Percentiles rank a stretch among this genome's conserved stretches.
Evolutionary conservation across 2,113 vertebrate species (phyloP).

Genomic region (Neogobius melanostomus): DNA sequence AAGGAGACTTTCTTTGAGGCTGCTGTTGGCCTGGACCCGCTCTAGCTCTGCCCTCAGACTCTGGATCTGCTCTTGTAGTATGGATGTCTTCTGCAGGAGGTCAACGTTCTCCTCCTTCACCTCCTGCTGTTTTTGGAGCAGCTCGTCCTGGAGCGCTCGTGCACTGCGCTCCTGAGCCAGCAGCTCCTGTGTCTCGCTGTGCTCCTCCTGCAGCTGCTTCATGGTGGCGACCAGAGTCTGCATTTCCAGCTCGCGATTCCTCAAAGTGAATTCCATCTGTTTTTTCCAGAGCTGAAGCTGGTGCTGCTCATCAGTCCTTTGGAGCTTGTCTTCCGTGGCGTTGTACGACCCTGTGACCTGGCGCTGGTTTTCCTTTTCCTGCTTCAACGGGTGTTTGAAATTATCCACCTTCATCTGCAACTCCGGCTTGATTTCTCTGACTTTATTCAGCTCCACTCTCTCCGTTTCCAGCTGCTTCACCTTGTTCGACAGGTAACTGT

Average conservation of each 20-base stretch:
- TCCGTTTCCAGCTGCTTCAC: conserved; percentile 79
- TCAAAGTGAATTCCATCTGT: conserved; percentile 81
- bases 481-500: conserved; percentile 75
- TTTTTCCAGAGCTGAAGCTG: conserved; percentile 81
- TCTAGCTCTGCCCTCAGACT: conserved; percentile 81
- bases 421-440: conserved; percentile 78
- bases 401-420: conserved; percentile 80
- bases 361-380: conserved; percentile 87
- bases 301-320: conserved; percentile 83
- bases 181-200: conserved; percentile 80
- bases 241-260: conserved; percentile 85
- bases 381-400: conserved; percentile 85
- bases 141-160: conserved; percentile 83
- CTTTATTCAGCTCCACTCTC: conserved; percentile 73
- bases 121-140: conserved; percentile 86
- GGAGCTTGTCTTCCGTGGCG: conserved; percentile 81
- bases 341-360: conserved; percentile 80
- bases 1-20: conserved; percentile 81
- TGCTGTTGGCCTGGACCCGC: conserved; percentile 67
- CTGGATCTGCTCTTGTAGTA: conserved; percentile 83
- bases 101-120: conserved; percentile 81
- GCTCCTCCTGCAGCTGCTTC: conserved; percentile 89
- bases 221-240: conserved; percentile 78
- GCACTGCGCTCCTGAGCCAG: conserved; percentile 84
- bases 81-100: conserved; percentile 75